Evolutionary conservation across 1,140 invertebrate genomes (phyloP).

Genomic region (Leptinotarsa defecta): DNA sequence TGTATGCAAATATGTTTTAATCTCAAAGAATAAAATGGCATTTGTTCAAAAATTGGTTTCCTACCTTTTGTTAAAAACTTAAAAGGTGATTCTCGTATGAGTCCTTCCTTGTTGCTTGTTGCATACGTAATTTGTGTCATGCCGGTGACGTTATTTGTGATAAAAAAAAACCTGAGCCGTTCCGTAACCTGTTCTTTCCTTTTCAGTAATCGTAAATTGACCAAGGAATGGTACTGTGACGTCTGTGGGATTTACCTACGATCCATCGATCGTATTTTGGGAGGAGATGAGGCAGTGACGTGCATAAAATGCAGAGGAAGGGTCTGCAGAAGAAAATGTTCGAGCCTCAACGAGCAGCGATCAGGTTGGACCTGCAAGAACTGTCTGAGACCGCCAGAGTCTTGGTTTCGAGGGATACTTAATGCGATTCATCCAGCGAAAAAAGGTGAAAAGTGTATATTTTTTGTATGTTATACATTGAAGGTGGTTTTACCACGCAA

Average conservation of each 20-base stretch:
- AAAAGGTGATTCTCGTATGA: too few relatives aligned
- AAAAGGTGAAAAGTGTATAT: constrained; percentile 10
- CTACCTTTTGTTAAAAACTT: too few relatives aligned
- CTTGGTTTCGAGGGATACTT: constrained; percentile 39
- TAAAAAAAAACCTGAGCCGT: not conserved
- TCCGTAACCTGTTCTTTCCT: constrained; percentile 22
- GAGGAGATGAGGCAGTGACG: constrained; percentile 43
- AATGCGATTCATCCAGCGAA: constrained; percentile 39
- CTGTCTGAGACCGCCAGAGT: constrained; percentile 44
- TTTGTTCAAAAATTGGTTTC: not conserved
- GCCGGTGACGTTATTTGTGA: not conserved
- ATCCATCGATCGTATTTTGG: constrained; percentile 45
- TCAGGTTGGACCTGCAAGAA: constrained; percentile 46
- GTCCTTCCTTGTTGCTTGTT: too few relatives aligned
- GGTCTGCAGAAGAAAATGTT: constrained; percentile 47
- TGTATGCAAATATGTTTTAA: too few relatives aligned
- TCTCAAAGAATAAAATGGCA: too few relatives aligned
- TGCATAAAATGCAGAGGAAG: constrained; percentile 48
- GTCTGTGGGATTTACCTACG: constrained; percentile 50
- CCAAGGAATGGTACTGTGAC: constrained; percentile 48
- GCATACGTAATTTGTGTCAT: not conserved
- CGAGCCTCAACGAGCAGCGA: constrained; percentile 36
- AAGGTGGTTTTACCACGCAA: not conserved
- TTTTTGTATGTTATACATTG: not conserved
- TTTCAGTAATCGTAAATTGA: constrained; percentile 43